Evolutionary conservation across 2,888 invertebrate genomes (phyloP), one percentile per base, ranked within the genome.

Genomic region (Ypsolopha scabrella): DNA sequence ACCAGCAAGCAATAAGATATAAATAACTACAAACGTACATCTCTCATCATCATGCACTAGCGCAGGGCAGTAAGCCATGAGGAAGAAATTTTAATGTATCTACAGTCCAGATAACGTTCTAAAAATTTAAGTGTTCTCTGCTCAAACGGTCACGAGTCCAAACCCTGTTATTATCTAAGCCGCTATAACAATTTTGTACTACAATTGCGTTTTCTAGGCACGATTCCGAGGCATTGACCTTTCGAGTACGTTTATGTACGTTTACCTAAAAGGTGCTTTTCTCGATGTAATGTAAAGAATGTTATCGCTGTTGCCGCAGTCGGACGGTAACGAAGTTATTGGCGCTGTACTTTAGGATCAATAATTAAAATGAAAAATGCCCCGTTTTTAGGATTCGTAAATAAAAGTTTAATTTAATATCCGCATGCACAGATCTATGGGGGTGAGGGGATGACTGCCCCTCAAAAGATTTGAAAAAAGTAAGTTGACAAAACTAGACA

Each of bases 201-300:
- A 78, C 83, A 81, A 83, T 82, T 77, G 75, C 72, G 70, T 80
- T 80, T 75, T 68, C 75, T 73, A 76, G 77, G 75, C 82, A 82
- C 80, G 81, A 81, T 71, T 76, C 54, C 56, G 70, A 73, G 80
- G 55, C 79, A 72, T 70, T 77, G 76, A 80, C 55, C 55, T 24
- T 24, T 24, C 4, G 24, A 24, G 24, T 24, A 52, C 52, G 52
- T 53, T 55, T 51, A 55, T 54, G 51, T 44, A 52, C 37, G 48
- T 54, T 57, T 51, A 34, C 49, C 34, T 49, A 49, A 24, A 49
- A 41, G 39, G n/a, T 37, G 34, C 9, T 45, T 45, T 45, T 34
- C 9, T 38, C 38, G 24, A 24, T 24, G 24, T 24, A 24, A 24
- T 24, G 24, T 24, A 24, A 24, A 24, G 24, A 24, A 24, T 24